A percentile compares a stretch with the other conserved stretches of the same genome.
These are phyloP conservation scores for Poeciliopsis occidentalis DNA, from an alignment of 2,113 vertebrate species.

Conservation along the genomic window DNA sequence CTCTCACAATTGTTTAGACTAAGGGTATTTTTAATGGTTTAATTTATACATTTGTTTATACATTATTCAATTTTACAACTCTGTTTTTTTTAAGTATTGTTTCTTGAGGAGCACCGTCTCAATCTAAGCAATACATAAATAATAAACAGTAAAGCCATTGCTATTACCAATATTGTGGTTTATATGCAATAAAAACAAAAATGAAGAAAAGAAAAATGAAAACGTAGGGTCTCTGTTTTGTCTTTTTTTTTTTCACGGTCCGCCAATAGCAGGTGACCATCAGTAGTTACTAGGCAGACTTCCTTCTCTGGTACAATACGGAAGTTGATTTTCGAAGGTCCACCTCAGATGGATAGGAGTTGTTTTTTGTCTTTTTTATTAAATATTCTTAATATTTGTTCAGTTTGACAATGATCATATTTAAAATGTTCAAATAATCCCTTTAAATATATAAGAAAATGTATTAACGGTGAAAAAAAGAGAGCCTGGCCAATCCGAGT, in stretches of 20 bases:
- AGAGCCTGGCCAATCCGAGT: background rate
- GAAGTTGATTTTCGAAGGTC: conserved; percentile 1
- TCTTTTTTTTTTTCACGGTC: background rate
- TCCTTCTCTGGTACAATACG: background rate
- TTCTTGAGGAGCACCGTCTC: background rate
- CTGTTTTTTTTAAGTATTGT: too few species aligned
- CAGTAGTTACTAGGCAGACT: conserved; percentile 54
- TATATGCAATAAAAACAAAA: background rate
- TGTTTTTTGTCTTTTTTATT: too few species aligned
- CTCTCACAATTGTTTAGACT: background rate
- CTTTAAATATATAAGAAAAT: too few species aligned
- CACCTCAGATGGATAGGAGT: background rate
- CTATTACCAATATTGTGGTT: background rate
- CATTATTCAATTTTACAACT: background rate
- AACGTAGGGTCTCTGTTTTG: too few species aligned
- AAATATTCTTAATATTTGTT: background rate
- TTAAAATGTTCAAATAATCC: too few species aligned
- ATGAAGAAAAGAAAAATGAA: background rate
- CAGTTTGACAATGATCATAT: too few species aligned
- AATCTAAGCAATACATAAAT: background rate
- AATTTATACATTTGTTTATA: background rate
- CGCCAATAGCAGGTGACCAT: conserved; percentile 36
- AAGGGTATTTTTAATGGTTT: background rate
- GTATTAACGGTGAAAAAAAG: too few species aligned
- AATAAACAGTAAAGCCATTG: too few species aligned